phyloP scores from a whole-genome alignment of 2,888 invertebrate species.

The Drosophila recens region DNA sequence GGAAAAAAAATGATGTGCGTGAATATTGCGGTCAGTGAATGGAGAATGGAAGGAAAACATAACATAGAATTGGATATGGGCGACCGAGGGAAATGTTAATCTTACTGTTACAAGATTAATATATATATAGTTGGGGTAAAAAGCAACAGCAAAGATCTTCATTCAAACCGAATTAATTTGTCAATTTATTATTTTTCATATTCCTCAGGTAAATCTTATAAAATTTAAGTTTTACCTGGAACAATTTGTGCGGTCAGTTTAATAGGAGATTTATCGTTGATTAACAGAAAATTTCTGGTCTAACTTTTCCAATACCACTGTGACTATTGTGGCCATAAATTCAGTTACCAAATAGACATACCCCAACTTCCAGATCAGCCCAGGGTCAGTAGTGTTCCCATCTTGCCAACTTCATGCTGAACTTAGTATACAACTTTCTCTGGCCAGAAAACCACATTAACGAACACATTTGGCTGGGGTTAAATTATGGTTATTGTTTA shows the following conservation, averaged over 20 bases:
- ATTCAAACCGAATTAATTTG: no score
- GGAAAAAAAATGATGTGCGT: constrained; percentile 46
- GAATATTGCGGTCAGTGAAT: constrained; percentile 55
- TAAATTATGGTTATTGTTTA: constrained; percentile 84
- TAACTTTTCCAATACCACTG: constrained; percentile 25
- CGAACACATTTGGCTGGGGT: constrained; percentile 53
- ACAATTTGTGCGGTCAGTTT: background rate
- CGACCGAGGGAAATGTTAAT: constrained; percentile 12
- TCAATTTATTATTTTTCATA: no score
- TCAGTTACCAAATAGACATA: constrained; percentile 39
- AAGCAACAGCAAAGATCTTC: background rate
- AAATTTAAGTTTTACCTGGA: background rate
- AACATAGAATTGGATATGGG: constrained; percentile 13
- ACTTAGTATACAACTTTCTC: constrained; percentile 57
- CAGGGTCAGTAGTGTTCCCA: background rate
- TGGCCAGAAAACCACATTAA: constrained; percentile 66
- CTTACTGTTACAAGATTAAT: constrained; percentile 36
- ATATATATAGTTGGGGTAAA: background rate
- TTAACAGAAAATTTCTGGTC: background rate
- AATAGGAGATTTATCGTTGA: background rate
- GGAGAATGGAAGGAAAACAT: background rate
- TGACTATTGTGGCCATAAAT: constrained; percentile 50
- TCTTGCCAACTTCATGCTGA: constrained; percentile 33
- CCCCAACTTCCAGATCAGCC: background rate
- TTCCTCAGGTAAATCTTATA: background rate